phyloP scores from a whole-genome alignment of 2,797 vertebrate genomes.

The Channa striata region DNA sequence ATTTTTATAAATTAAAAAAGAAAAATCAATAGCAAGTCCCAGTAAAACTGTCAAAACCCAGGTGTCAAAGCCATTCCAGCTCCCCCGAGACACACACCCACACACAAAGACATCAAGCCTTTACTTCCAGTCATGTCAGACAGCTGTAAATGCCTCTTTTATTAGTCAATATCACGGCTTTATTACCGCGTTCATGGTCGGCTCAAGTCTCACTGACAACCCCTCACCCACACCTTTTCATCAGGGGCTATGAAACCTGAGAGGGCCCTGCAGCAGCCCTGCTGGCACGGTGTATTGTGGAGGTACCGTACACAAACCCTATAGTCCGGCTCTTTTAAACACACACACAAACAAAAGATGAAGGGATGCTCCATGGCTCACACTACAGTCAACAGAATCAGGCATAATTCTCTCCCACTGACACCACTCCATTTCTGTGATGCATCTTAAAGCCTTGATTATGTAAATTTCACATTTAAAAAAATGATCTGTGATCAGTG shows the following conservation, averaged over 20 bases:
- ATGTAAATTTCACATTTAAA: too few relatives aligned
- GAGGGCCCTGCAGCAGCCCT: slow-evolving; percentile 42
- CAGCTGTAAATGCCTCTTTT: slow-evolving; percentile 70
- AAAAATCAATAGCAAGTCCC: too few relatives aligned
- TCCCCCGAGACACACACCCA: slow-evolving; percentile 9
- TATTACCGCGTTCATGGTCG: slow-evolving; percentile 31
- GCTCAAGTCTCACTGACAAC: slow-evolving; percentile 63
- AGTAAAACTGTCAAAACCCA: background rate
- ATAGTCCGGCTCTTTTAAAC: slow-evolving; percentile 1
- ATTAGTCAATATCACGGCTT: slow-evolving; percentile 67
- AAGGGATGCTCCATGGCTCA: slow-evolving; percentile 6
- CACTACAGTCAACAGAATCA: background rate
- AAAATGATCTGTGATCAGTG: too few relatives aligned
- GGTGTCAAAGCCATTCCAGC: background rate
- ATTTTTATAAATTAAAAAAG: too few relatives aligned
- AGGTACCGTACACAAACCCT: slow-evolving; percentile 10
- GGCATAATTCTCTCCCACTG: background rate
- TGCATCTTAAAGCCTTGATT: background rate
- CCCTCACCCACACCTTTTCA: slow-evolving; percentile 79
- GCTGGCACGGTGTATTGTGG: slow-evolving; percentile 23
- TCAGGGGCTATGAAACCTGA: slow-evolving; percentile 76
- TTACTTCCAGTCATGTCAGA: slow-evolving; percentile 51
- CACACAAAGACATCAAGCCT: slow-evolving; percentile 19
- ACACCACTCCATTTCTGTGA: background rate
- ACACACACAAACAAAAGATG: slow-evolving; percentile 20